A percentile compares a stretch with the other conserved stretches of the same genome.
Evolutionary conservation across 2,888 invertebrate genomes (phyloP).

Genomic region (Danaus chrysippus): DNA sequence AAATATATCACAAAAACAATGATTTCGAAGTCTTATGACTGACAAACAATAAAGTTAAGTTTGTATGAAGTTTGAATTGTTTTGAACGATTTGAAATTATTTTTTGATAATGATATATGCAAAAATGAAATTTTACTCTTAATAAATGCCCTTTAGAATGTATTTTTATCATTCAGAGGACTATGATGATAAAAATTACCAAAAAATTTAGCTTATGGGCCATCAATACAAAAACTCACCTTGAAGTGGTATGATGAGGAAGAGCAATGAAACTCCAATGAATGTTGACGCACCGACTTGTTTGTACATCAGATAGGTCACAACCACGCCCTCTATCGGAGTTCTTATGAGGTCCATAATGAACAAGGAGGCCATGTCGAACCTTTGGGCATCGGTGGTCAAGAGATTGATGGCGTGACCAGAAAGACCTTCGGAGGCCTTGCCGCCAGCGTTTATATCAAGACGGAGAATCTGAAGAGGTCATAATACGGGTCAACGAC

Average conservation of each 20-base stretch:
- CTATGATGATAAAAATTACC: neutral
- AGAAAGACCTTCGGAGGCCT: conserved; percentile 81
- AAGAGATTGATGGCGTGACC: conserved; percentile 86
- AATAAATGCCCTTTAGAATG: neutral
- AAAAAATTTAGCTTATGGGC: neutral
- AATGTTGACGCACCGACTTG: conserved; percentile 79
- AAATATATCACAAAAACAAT: too few relatives aligned
- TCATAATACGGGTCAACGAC: too few relatives aligned
- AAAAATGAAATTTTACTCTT: neutral
- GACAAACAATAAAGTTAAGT: too few relatives aligned
- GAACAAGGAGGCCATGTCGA: conserved; percentile 90
- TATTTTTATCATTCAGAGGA: neutral
- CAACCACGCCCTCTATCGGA: conserved; percentile 87
- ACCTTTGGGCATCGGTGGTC: conserved; percentile 92
- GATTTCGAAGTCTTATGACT: too few relatives aligned
- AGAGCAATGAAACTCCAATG: conserved; percentile 78
- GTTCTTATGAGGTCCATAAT: conserved; percentile 91
- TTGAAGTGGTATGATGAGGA: conserved; percentile 70
- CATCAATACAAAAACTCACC: conserved; percentile 18
- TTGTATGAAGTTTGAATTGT: too few relatives aligned
- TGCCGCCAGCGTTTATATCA: conserved; percentile 81
- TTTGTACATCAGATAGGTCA: conserved; percentile 85
- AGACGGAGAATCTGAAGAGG: conserved; percentile 82
- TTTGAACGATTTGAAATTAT: too few relatives aligned
- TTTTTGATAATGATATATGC: neutral